A percentile compares a stretch with the other conserved stretches of the same genome.
phyloP scores from a whole-genome alignment of 2,113 vertebrate genomes.

The Halichoeres trimaculatus region DNA sequence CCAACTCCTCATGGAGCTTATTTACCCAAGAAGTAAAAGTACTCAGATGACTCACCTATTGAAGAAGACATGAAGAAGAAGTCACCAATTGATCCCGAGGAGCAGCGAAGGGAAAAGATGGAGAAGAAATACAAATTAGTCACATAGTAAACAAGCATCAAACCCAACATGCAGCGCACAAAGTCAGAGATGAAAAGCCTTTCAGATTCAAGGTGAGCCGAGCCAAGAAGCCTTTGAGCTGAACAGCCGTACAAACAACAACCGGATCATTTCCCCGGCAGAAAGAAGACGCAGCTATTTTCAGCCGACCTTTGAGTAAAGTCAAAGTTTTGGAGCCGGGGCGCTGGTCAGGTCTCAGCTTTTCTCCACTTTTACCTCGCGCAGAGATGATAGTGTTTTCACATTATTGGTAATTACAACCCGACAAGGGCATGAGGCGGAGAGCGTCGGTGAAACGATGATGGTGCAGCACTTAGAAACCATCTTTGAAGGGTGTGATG shows the following conservation, averaged over 20 bases:
- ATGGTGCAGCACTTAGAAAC: conserved; percentile 17
- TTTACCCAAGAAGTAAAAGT: conserved; percentile 18
- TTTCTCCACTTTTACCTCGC: conserved; percentile 8
- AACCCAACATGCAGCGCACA: conserved; percentile 20
- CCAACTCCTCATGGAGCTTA: conserved; percentile 11
- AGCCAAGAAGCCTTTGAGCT: conserved; percentile 22
- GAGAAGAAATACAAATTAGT: conserved; percentile 40
- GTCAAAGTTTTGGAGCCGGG: conserved; percentile 30
- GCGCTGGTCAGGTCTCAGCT: neutral
- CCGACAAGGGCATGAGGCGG: neutral
- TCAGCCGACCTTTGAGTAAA: conserved; percentile 51
- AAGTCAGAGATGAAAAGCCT: conserved; percentile 24
- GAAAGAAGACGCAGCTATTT: conserved; percentile 22
- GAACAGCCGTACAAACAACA: conserved; percentile 27
- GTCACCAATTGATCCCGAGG: conserved; percentile 9
- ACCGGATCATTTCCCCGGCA: conserved; percentile 15
- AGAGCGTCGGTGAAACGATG: conserved; percentile 13
- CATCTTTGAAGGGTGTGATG: conserved; percentile 23
- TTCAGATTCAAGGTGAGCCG: conserved; percentile 19
- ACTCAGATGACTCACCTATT: conserved; percentile 74
- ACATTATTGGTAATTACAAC: conserved; percentile 39
- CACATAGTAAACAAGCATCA: conserved; percentile 30
- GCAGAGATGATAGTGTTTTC: conserved; percentile 14
- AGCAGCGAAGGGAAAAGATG: conserved; percentile 26
- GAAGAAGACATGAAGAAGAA: conserved; percentile 21